Percentiles rank a stretch among this genome's conserved stretches.
phyloP scores from a whole-genome alignment of 92 coral and sea anemone species.

The Epizoanthus fatuus region DNA sequence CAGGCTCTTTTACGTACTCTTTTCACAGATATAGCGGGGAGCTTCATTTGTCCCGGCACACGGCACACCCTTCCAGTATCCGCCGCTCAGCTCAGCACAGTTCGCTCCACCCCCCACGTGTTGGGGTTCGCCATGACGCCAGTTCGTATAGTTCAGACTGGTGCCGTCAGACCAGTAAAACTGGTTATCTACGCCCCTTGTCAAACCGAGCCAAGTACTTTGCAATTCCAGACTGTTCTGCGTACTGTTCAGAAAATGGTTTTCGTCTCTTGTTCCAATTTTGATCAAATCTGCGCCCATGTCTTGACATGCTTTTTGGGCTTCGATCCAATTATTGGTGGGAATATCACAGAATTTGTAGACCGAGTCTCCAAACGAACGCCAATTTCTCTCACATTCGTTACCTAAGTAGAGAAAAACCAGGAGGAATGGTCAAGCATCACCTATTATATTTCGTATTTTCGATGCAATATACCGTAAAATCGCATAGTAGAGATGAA shows the following conservation, averaged over 20 bases:
- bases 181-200: not conserved
- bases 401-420: too few relatives aligned
- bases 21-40: too few relatives aligned
- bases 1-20: too few relatives aligned
- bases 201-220: conserved; percentile 3
- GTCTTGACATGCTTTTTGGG: conserved; percentile 6
- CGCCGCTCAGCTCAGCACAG: not conserved
- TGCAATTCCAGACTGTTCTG: not conserved
- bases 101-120: not conserved
- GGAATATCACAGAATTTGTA: conserved; percentile 1
- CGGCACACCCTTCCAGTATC: not conserved
- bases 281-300: conserved; percentile 9
- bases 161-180: conserved; percentile 10
- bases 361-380: not conserved
- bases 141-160: not conserved
- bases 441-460: too few relatives aligned
- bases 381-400: not conserved
- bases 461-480: too few relatives aligned
- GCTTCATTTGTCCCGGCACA: not conserved
- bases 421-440: too few relatives aligned
- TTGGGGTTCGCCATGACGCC: not conserved
- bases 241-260: not conserved
- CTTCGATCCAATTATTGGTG: not conserved
- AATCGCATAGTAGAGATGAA: too few relatives aligned
- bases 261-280: not conserved